Evolutionary conservation across 2,888 invertebrate genomes (phyloP).

Genomic region (Lasioglossum zephyrum): DNA sequence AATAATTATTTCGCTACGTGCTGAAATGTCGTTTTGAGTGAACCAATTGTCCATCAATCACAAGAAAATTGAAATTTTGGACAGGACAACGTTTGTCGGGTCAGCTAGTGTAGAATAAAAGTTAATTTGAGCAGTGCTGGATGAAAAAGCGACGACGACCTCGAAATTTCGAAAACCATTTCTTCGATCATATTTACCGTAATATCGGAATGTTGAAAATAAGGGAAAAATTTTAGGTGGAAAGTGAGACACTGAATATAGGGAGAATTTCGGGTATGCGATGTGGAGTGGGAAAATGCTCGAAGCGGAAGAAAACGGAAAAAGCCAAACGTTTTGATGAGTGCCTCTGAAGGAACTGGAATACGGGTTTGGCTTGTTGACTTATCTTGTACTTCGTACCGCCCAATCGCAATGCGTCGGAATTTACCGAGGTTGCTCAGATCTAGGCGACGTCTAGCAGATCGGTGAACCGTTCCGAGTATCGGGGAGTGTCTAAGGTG

Average conservation of each 20-base stretch:
- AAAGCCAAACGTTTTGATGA: neutral
- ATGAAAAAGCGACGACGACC: too few relatives aligned
- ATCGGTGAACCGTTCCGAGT: slow-evolving; percentile 1
- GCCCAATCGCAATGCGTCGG: neutral
- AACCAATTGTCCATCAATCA: too few relatives aligned
- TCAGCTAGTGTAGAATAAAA: too few relatives aligned
- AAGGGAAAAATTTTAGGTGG: neutral
- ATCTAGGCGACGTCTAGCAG: neutral
- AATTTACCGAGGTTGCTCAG: neutral
- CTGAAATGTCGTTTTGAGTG: too few relatives aligned
- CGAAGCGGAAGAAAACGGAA: neutral
- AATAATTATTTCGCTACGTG: too few relatives aligned
- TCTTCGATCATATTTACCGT: too few relatives aligned
- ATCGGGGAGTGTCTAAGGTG: neutral
- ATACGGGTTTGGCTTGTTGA: neutral
- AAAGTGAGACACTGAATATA: neutral
- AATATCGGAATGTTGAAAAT: neutral
- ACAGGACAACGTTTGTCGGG: too few relatives aligned
- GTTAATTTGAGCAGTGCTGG: neutral
- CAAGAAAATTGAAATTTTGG: too few relatives aligned
- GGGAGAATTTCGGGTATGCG: neutral
- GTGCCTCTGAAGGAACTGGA: neutral
- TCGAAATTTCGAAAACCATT: too few relatives aligned
- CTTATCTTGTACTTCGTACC: neutral
- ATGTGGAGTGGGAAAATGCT: neutral